Evolutionary conservation across 2,888 invertebrate genomes (phyloP).

Genomic region (Cetonia aurata): DNA sequence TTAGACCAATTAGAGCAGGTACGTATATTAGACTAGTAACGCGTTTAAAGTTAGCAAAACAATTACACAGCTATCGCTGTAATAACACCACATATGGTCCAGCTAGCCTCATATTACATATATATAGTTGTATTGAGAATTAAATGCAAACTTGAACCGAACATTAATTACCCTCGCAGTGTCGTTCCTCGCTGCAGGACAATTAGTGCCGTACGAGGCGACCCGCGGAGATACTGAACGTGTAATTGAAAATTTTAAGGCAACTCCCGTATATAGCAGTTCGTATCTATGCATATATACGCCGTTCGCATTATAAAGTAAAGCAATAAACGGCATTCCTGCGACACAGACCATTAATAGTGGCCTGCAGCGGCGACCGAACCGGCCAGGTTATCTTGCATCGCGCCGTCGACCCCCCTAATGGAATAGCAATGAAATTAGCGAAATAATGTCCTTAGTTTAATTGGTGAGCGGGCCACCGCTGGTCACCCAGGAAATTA

Average conservation of each 20-base stretch:
- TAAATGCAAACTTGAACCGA: too few species aligned
- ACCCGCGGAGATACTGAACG: conserved; percentile 15
- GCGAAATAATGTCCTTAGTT: conserved; percentile 68
- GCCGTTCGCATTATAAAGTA: conserved; percentile 29
- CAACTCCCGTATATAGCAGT: conserved; percentile 16
- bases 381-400: conserved; percentile 63
- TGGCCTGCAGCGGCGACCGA: conserved; percentile 54
- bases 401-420: conserved; percentile 64
- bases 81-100: too few species aligned
- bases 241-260: conserved; percentile 39
- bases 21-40: too few species aligned
- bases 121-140: too few species aligned
- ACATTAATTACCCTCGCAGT: too few species aligned
- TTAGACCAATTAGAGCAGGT: too few species aligned
- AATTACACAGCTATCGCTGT: too few species aligned
- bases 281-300: conserved; percentile 9
- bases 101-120: too few species aligned
- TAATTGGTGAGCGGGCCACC: conserved; percentile 62
- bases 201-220: conserved; percentile 3
- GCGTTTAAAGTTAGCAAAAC: too few species aligned
- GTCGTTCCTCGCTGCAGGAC: neutral
- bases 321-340: conserved; percentile 54
- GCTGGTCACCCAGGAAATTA: conserved; percentile 63
- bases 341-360: conserved; percentile 55
- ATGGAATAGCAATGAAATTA: conserved; percentile 69